Conservation (phyloP, 2,888 invertebrate genomes). For the Byasa hedistus region DNA sequence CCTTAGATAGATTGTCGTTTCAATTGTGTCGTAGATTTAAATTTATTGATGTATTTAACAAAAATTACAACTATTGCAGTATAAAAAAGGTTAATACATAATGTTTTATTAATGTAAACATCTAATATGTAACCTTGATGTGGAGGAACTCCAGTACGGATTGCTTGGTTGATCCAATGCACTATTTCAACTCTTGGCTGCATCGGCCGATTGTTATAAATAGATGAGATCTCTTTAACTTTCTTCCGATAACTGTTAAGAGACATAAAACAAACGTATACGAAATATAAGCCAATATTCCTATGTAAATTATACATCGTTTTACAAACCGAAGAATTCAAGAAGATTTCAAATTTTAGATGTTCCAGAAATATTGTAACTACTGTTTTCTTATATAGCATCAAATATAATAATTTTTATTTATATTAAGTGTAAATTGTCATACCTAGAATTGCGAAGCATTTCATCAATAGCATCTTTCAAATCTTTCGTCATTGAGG, state of each 20-base stretch:
- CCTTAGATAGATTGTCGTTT: too few relatives aligned
- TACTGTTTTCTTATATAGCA: too few relatives aligned
- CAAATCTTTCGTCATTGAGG: constrained; percentile 42
- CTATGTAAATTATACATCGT: too few relatives aligned
- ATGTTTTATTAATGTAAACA: not conserved
- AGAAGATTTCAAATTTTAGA: too few relatives aligned
- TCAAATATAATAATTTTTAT: too few relatives aligned
- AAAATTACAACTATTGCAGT: not conserved
- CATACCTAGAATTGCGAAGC: constrained; percentile 46
- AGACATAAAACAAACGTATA: too few relatives aligned
- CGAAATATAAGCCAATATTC: too few relatives aligned
- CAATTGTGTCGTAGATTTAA: too few relatives aligned
- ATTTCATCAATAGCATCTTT: constrained; percentile 47
- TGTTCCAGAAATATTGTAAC: too few relatives aligned
- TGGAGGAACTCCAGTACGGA: constrained; percentile 36
- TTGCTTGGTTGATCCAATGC: constrained; percentile 50
- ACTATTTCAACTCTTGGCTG: constrained; percentile 42
- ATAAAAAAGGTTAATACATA: not conserved
- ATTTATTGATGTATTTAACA: not conserved
- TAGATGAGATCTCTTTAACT: not conserved
- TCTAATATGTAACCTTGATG: not conserved
- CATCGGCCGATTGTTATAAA: not conserved
- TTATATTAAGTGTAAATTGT: not conserved
- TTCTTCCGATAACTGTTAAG: constrained; percentile 24
- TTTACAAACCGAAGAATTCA: too few relatives aligned